Evolutionary conservation across 2,113 vertebrate genomes (phyloP).

Genomic region (human (Homo sapiens)): DNA sequence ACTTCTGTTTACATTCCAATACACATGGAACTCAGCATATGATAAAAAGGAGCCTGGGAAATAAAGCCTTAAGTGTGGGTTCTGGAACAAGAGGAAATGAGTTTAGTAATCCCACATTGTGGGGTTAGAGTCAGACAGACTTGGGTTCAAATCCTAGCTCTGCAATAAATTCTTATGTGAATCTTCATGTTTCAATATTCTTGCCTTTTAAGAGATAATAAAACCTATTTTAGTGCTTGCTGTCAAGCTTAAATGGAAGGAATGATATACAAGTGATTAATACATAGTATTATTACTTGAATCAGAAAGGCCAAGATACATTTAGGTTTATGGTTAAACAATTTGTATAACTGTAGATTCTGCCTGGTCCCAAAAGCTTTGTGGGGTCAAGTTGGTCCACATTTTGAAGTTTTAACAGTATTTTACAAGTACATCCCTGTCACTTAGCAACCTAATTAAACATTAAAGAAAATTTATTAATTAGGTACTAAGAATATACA

Average conservation of each 20-base stretch:
- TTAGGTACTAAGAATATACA: background rate
- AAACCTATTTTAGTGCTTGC: background rate
- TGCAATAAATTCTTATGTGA: background rate
- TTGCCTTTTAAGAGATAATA: conserved; percentile 26
- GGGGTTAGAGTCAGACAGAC: background rate
- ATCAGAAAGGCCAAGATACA: background rate
- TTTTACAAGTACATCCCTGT: background rate
- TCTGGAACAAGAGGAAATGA: background rate
- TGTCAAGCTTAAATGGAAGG: conserved; percentile 10
- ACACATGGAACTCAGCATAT: background rate
- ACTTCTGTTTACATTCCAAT: background rate
- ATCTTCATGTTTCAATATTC: background rate
- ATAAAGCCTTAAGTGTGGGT: background rate
- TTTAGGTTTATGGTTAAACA: background rate
- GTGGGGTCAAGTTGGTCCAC: background rate
- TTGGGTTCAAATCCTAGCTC: background rate
- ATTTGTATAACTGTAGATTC: background rate
- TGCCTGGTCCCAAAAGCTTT: background rate
- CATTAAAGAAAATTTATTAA: background rate
- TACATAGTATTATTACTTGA: background rate
- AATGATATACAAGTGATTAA: background rate
- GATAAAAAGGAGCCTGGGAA: background rate
- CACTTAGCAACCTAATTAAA: background rate
- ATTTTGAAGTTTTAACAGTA: conserved; percentile 31
- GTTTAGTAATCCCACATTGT: background rate